A percentile compares a stretch with the other conserved stretches of the same genome.
Evolutionary conservation across 2,113 vertebrate species (phyloP).

Genomic region (Acinonyx jubatus): DNA sequence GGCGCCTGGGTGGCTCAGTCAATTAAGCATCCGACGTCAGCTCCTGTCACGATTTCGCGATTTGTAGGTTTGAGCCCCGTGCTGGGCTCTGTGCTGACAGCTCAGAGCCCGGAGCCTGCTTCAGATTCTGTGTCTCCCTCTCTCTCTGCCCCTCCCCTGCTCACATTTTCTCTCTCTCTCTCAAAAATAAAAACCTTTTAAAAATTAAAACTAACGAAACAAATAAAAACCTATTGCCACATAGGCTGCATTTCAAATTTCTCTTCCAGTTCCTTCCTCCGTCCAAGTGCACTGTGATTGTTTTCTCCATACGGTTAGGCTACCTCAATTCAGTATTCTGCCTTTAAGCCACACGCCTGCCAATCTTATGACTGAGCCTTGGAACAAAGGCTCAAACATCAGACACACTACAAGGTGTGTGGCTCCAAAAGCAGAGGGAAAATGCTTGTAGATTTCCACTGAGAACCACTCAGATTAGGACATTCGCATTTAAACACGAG

Average conservation of each 20-base stretch:
- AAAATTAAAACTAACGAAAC: no score
- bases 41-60: no score
- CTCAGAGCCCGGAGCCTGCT: no score
- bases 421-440: not conserved
- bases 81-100: no score
- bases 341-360: not conserved
- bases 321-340: not conserved
- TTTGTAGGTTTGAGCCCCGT: no score
- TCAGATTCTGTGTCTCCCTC: no score
- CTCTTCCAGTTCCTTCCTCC: not conserved
- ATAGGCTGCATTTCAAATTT: not conserved
- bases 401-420: not conserved
- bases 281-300: not conserved
- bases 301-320: not conserved
- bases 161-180: no score
- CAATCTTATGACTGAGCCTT: not conserved
- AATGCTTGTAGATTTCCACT: not conserved
- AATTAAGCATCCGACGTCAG: no score
- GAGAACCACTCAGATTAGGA: not conserved
- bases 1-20: no score
- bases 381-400: not conserved
- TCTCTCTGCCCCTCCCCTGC: no score
- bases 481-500: not conserved
- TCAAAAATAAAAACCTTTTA: no score
- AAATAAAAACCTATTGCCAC: not conserved